A percentile compares a stretch with the other conserved stretches of the same genome.
phyloP scores from a whole-genome alignment of 2,113 vertebrate genomes.

The Clarias magur region DNA sequence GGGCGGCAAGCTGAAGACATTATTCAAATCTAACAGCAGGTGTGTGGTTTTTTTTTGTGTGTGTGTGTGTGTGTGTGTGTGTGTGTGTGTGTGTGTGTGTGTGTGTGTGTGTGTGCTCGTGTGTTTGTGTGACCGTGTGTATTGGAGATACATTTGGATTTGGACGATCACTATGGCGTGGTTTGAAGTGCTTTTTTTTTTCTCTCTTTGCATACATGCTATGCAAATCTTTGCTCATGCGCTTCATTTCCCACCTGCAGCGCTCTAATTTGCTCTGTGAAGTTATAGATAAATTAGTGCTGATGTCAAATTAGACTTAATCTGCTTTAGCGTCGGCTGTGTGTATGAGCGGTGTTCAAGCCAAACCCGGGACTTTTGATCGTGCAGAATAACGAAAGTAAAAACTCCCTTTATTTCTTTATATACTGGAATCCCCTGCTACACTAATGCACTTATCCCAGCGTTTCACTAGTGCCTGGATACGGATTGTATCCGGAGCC shows the following conservation, averaged over 20 bases:
- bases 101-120: background rate
- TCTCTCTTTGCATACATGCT: background rate
- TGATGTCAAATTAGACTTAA: background rate
- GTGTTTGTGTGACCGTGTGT: constrained; percentile 1
- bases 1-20: constrained; percentile 49
- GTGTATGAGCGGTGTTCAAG: too few species aligned
- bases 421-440: too few species aligned
- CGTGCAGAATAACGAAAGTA: too few species aligned
- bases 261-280: constrained; percentile 24
- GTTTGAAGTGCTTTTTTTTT: constrained; percentile 32
- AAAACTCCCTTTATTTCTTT: too few species aligned
- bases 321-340: too few species aligned
- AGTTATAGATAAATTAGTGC: constrained; percentile 30
- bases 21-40: constrained; percentile 52
- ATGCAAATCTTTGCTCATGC: constrained; percentile 23
- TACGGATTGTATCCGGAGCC: too few species aligned
- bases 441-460: too few species aligned
- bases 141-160: constrained; percentile 38
- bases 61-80: background rate
- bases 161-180: background rate
- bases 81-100: background rate
- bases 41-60: constrained; percentile 6
- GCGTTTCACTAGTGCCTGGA: too few species aligned
- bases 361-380: too few species aligned
- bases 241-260: constrained; percentile 28